Percentiles rank a stretch among this genome's conserved stretches.
Evolutionary conservation across 30 jellyfish, hydroid and myxozoan genomes (phyloP).

Genomic region (Aurelia sp.): DNA sequence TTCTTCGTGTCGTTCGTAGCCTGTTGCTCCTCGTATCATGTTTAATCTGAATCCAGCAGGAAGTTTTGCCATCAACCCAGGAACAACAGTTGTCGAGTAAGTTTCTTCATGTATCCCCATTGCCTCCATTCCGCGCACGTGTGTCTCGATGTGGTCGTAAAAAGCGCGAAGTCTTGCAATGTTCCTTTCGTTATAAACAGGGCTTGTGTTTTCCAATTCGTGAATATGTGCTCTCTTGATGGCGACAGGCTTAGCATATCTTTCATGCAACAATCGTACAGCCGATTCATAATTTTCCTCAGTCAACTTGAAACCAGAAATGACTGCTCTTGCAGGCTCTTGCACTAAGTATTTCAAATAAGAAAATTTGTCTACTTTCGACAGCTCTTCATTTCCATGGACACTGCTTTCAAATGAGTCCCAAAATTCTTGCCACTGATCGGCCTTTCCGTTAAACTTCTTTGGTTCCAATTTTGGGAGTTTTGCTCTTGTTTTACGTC

Average conservation of each 20-base stretch:
- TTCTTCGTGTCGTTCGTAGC: no score
- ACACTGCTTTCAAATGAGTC: conserved; percentile 11
- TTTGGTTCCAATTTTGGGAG: conserved; percentile 23
- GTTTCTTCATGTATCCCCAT: no score
- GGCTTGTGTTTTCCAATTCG: not conserved
- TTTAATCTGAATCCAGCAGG: no score
- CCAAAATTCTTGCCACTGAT: conserved; percentile 19
- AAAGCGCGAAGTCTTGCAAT: not conserved
- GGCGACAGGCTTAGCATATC: conserved; percentile 14
- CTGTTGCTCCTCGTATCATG: not conserved
- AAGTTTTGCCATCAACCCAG: no score
- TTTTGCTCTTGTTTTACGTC: not conserved
- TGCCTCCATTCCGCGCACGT: not conserved
- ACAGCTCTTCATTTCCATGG: not conserved
- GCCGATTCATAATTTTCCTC: conserved; percentile 9
- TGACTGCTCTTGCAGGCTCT: conserved; percentile 20
- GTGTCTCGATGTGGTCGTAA: not conserved
- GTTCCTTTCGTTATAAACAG: conserved; percentile 1
- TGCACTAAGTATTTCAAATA: conserved; percentile 2
- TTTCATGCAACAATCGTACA: not conserved
- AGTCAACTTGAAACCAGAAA: conserved; percentile 12
- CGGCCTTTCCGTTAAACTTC: conserved; percentile 10
- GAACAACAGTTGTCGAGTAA: no score
- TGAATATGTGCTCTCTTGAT: conserved; percentile 19
- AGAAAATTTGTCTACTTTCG: not conserved